Conservation (phyloP, 2,797 vertebrate genomes). For the Lacerta viridis region DNA sequence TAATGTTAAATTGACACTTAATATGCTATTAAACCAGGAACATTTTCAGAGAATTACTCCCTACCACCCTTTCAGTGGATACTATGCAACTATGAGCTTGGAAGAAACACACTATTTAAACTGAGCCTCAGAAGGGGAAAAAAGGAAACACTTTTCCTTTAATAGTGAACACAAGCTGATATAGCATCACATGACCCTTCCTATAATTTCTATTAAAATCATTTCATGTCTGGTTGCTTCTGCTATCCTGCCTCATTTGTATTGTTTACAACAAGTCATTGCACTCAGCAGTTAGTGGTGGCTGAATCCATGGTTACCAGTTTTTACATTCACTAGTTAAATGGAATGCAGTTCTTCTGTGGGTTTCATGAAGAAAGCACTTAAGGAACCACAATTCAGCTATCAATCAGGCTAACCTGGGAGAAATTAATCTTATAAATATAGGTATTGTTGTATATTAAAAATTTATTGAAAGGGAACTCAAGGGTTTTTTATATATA, state of each 20-base stretch:
- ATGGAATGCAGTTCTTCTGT: slow-evolving; percentile 82
- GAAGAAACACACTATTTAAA: slow-evolving; percentile 64
- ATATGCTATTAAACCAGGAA: slow-evolving; percentile 56
- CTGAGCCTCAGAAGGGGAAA: slow-evolving; percentile 45
- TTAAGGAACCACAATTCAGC: slow-evolving; percentile 83
- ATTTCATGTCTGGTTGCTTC: slow-evolving; percentile 86
- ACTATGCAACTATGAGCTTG: slow-evolving; percentile 47
- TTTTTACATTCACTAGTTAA: slow-evolving; percentile 85
- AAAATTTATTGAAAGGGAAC: slow-evolving; percentile 77
- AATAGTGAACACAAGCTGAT: slow-evolving; percentile 78
- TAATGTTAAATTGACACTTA: slow-evolving; percentile 14
- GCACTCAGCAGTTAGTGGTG: slow-evolving; percentile 83
- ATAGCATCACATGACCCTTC: slow-evolving; percentile 84
- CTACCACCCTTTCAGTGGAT: slow-evolving; percentile 58
- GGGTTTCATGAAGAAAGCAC: slow-evolving; percentile 81
- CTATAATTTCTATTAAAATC: slow-evolving; percentile 86
- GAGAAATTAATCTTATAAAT: slow-evolving; percentile 84
- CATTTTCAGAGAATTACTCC: slow-evolving; percentile 55
- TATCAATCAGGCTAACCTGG: slow-evolving; percentile 84
- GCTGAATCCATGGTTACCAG: slow-evolving; percentile 85
- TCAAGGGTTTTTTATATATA: slow-evolving; percentile 63
- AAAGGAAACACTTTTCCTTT: slow-evolving; percentile 81
- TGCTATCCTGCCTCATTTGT: slow-evolving; percentile 84
- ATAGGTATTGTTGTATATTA: slow-evolving; percentile 74
- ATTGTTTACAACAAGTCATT: slow-evolving; percentile 86